Evolutionary conservation across 2,797 vertebrate genomes (phyloP).

Genomic region (Enteromius mattozi): DNA sequence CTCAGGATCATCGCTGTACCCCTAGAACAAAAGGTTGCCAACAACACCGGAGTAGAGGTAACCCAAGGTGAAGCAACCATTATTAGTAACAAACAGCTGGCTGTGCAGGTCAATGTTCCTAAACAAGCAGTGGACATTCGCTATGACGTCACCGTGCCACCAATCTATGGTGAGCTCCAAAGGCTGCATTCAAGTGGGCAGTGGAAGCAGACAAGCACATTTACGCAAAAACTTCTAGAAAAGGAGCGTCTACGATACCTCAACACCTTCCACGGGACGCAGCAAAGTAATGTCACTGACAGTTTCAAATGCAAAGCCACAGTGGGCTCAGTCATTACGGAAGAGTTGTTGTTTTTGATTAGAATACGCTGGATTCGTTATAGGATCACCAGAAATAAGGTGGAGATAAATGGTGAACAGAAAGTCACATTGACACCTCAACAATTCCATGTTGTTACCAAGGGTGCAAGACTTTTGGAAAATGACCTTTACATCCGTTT

Average conservation of each 20-base stretch:
- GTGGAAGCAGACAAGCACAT: constrained; percentile 82
- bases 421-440: constrained; percentile 75
- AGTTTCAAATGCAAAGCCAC: constrained; percentile 85
- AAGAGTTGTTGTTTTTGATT: constrained; percentile 79
- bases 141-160: constrained; percentile 79
- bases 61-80: constrained; percentile 77
- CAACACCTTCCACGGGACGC: constrained; percentile 78
- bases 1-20: constrained; percentile 82
- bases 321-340: constrained; percentile 70
- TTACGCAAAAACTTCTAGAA: constrained; percentile 83
- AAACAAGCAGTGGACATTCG: constrained; percentile 75
- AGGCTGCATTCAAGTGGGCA: constrained; percentile 74
- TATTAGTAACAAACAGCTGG: constrained; percentile 80
- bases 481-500: constrained; percentile 81
- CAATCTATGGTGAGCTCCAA: constrained; percentile 85
- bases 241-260: constrained; percentile 78
- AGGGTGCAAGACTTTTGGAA: constrained; percentile 77
- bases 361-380: constrained; percentile 84
- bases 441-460: constrained; percentile 79
- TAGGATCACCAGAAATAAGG: constrained; percentile 79
- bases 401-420: constrained; percentile 77
- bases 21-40: constrained; percentile 81
- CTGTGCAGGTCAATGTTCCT: constrained; percentile 79
- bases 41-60: constrained; percentile 81
- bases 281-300: constrained; percentile 78